Conservation (phyloP, 2,113 vertebrate species). For the Garra rufa region DNA sequence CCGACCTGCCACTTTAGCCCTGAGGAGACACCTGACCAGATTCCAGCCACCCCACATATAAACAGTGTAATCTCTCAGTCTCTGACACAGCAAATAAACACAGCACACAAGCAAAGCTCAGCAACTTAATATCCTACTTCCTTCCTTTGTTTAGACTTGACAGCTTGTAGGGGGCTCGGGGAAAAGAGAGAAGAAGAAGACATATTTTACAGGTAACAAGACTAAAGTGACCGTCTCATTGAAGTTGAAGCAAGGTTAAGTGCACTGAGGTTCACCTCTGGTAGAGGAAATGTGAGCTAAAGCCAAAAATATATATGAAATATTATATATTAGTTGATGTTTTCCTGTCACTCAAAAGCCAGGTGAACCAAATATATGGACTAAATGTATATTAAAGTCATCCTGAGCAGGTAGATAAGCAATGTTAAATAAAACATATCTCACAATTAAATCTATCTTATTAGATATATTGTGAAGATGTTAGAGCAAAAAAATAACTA, state of each 20-base stretch:
- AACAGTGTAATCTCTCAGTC: conserved; percentile 83
- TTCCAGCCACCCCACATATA: conserved; percentile 72
- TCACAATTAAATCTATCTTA: background rate
- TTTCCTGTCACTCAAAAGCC: background rate
- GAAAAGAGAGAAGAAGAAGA: conserved; percentile 61
- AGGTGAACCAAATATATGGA: background rate
- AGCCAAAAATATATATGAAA: background rate
- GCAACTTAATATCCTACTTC: conserved; percentile 83
- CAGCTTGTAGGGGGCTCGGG: conserved; percentile 69
- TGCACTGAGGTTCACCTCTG: conserved; percentile 58
- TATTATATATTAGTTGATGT: background rate
- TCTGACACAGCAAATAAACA: conserved; percentile 86
- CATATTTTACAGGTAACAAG: conserved; percentile 70
- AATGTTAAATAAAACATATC: background rate
- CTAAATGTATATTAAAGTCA: background rate
- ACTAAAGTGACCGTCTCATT: conserved; percentile 63
- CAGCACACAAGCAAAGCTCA: conserved; percentile 65
- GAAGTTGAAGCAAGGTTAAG: conserved; percentile 73
- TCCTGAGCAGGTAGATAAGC: background rate
- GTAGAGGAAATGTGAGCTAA: conserved; percentile 9
- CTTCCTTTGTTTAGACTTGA: conserved; percentile 78
- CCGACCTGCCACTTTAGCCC: conserved; percentile 74
- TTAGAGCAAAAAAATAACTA: background rate
- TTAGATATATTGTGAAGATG: background rate
- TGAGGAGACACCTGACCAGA: conserved; percentile 77